Evolutionary conservation across 2,888 invertebrate genomes (phyloP), one percentile per base, ranked within the genome.

Genomic region (Acheta domesticus): DNA sequence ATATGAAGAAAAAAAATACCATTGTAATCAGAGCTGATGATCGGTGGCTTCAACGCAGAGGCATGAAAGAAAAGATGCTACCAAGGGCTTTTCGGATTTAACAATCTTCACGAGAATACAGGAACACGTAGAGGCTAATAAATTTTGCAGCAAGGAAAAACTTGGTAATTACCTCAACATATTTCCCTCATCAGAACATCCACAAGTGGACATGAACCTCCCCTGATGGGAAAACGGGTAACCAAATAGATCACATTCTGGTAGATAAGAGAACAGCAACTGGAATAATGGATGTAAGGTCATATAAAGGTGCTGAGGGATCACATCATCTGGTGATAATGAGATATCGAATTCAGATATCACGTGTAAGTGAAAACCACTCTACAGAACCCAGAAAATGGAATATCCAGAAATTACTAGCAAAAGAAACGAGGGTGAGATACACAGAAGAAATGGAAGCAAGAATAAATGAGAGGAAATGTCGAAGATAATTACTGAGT

Each of bases 181-280:
- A 12, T 14, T 76, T 76, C 76, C 76, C 76, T 23, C 19, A 23
- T 20, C 16, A 76, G 11, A 36, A 16, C 23, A 36, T 76, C 11
- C 76, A 76, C 19, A 76, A 76, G 19, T 76, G 49, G 11, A 79
- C 80, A 74, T 80, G 77, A 79, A 77, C 48, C 74, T 80, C 80
- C 16, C 80, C 79, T 73, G 50, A 79, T 36, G 75, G 79, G 8
- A 23, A 73, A 16, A 77, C 62, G n/a, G n/a, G 49, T 48, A 80
- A 79, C 76, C 79, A 80, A 75, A 80, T 75, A 36, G 80, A 80
- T 74, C 80, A 80, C 75, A 79, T 81, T n/a, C 77, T 81, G 16
- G 23, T 78, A 14, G 78, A 81, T 73, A 76, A 79, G n/a, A n/a
- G n/a, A n/a, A n/a, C n/a, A n/a, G n/a, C n/a, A n/a, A n/a, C n/a